Evolutionary conservation across 2,797 vertebrate species (phyloP), one percentile per base, ranked within the genome.

Genomic region (Diplodus sargus): DNA sequence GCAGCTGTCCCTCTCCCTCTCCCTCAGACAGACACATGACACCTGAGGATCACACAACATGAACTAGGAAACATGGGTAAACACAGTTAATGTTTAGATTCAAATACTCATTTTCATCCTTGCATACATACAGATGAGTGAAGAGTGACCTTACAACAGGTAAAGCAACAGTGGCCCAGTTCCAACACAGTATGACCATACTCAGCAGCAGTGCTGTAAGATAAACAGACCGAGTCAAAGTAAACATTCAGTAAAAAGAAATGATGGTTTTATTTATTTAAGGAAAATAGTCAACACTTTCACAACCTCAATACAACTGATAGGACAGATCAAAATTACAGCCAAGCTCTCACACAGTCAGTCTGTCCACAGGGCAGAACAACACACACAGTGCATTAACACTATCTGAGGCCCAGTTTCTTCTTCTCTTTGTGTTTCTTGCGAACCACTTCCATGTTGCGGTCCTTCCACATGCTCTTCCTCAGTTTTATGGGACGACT

Each of bases 341-440:
- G 16, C 18, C 42, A 39, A 13, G 7, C 47, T 64, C 30, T 51
- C 16, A n/a, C n/a, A n/a, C n/a, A 16, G n/a, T 28, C 8, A 17
- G 10, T 43, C 11, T 1, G n/a, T 75, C 52, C 23, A 67, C 56
- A 3, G n/a, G 16, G 6, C 22, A 14, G 16, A 13, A 51, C 52
- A 47, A 51, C 4, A 62, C 34, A 66, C 20, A 57, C 65, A 66
- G 30, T 18, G 2, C 8, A 17, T 3, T 3, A 39, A 54, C 43
- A 60, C 79, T 95, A 98, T 96, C 97, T 95, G 20, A 98, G 95
- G 22, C 97, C 97, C 18, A 98, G 83, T 54, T 98, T 98, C 89
- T 97, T 98, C 92, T 97, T 98, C 87, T 98, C 97, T 69, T 97
- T 96, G 74, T 97, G 97, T 84, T 98, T 98, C 92, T 98, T 98